phyloP scores from a whole-genome alignment of 2,113 vertebrate species.

The Neomonachus schauinslandi region DNA sequence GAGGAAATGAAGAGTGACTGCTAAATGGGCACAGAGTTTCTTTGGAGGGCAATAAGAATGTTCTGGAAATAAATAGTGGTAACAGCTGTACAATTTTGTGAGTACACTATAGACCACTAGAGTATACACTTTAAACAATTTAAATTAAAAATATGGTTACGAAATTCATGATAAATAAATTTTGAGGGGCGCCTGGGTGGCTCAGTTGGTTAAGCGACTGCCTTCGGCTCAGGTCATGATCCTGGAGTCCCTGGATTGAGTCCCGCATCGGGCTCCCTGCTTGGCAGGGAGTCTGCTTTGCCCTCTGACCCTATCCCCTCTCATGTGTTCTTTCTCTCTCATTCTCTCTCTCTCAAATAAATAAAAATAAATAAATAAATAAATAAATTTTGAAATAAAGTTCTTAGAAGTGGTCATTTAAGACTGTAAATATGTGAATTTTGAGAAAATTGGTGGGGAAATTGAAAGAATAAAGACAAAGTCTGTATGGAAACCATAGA shows the following conservation, averaged over 20 bases:
- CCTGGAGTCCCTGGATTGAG: no score
- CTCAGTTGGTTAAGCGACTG: no score
- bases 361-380: not conserved
- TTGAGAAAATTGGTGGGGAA: not conserved
- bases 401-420: conserved; percentile 23
- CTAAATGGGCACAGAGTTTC: not conserved
- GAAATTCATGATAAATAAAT: conserved; percentile 21
- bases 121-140: conserved; percentile 8
- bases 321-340: no score
- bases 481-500: not conserved
- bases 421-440: not conserved
- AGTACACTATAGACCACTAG: conserved; percentile 19
- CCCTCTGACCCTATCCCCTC: no score
- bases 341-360: no score
- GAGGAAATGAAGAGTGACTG: not conserved
- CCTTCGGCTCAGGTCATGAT: no score
- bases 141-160: conserved; percentile 11
- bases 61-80: not conserved
- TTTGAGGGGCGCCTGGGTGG: no score
- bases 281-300: no score
- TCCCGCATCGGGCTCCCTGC: no score
- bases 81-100: not conserved
- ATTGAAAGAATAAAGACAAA: conserved; percentile 43
- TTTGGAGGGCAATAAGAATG: not conserved
- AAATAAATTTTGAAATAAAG: conserved; percentile 37